Conservation (phyloP, 2,797 vertebrate genomes). For the Helarctos malayanus region DNA sequence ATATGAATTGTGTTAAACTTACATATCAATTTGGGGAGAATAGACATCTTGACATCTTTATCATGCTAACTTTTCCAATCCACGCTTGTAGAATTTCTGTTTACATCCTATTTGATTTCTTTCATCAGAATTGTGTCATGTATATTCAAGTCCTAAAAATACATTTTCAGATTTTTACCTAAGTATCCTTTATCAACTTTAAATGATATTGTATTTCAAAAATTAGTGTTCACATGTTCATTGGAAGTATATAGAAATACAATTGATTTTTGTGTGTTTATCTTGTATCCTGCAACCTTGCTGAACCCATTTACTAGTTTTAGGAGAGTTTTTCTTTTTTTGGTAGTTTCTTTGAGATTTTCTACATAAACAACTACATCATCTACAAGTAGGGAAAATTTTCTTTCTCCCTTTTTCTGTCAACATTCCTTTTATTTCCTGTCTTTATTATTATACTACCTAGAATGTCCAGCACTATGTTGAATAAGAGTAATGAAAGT, state of each 20-base stretch:
- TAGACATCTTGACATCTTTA: not conserved
- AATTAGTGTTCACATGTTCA: not conserved
- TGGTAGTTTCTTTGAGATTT: not conserved
- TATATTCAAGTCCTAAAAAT: not conserved
- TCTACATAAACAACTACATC: not conserved
- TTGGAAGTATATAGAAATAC: not conserved
- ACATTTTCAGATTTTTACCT: not conserved
- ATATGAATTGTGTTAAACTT: not conserved
- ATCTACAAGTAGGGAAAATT: not conserved
- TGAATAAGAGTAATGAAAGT: not conserved
- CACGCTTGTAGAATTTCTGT: not conserved
- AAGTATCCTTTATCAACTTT: not conserved
- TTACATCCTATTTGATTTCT: not conserved
- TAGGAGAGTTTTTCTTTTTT: not conserved
- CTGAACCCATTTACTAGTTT: not conserved
- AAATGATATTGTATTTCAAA: not conserved
- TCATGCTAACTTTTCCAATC: not conserved
- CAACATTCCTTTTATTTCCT: not conserved
- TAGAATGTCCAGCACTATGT: not conserved
- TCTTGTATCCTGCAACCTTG: not conserved
- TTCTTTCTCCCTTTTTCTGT: not conserved
- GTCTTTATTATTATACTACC: not conserved
- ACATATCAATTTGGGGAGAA: not conserved
- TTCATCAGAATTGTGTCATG: not conserved
- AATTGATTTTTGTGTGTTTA: not conserved